Percentiles rank a stretch among this genome's conserved stretches.
Evolutionary conservation across 2,797 vertebrate genomes (phyloP).

Genomic region (Leontopithecus rosalia): DNA sequence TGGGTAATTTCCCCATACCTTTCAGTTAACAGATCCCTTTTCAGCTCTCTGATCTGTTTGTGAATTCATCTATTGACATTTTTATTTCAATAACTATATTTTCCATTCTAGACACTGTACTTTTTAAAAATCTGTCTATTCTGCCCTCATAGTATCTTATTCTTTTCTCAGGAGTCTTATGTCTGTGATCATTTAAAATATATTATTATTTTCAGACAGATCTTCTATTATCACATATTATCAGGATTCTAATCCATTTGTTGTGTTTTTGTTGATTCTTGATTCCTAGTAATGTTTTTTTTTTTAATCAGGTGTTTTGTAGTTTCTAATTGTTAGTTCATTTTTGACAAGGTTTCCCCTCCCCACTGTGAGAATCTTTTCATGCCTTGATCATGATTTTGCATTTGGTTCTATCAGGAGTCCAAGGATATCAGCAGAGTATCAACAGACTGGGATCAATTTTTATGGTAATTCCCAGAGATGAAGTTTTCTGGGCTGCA

Average conservation of each 20-base stretch:
- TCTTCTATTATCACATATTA: neutral
- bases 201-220: neutral
- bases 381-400: neutral
- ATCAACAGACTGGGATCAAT: neutral
- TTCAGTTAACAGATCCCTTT: neutral
- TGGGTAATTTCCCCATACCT: neutral
- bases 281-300: neutral
- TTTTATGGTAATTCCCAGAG: slow-evolving; percentile 4
- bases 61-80: neutral
- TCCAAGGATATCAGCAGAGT: neutral
- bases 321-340: neutral
- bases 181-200: slow-evolving; percentile 10
- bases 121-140: neutral
- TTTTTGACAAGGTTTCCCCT: neutral
- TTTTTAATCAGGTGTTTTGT: neutral
- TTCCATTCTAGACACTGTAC: slow-evolving; percentile 25
- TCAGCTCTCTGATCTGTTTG: neutral
- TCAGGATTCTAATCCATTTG: neutral
- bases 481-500: neutral
- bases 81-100: neutral
- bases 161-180: neutral
- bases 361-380: neutral
- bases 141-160: neutral
- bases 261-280: slow-evolving; percentile 3
- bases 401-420: neutral